A percentile compares a stretch with the other conserved stretches of the same genome.
These are phyloP conservation scores for Misgurnus mizolepis DNA, from an alignment of 2,113 vertebrate species.

Conservation along the genomic window DNA sequence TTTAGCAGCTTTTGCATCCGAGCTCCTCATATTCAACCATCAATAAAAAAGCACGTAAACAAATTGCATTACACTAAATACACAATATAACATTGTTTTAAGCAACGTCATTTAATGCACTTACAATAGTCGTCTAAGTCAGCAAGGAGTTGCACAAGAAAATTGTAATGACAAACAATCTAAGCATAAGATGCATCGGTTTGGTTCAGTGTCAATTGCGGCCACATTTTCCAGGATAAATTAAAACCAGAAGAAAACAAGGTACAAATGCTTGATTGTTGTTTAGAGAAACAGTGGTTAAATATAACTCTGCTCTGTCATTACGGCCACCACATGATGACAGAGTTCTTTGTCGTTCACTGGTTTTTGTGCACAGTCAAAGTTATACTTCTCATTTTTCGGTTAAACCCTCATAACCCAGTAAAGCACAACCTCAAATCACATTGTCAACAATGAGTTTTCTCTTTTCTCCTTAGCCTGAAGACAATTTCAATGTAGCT, in stretches of 20 bases:
- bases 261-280: slow-evolving; percentile 58
- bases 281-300: slow-evolving; percentile 64
- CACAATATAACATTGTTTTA: too few relatives aligned
- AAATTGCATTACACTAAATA: too few relatives aligned
- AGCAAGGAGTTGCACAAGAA: too few relatives aligned
- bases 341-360: slow-evolving; percentile 53
- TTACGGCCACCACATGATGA: slow-evolving; percentile 64
- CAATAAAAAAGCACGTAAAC: too few relatives aligned
- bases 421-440: slow-evolving; percentile 3
- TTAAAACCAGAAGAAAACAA: slow-evolving; percentile 51
- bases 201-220: slow-evolving; percentile 16
- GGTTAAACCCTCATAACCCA: slow-evolving; percentile 38
- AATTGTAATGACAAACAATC: background rate
- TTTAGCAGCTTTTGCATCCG: too few relatives aligned
- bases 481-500: background rate
- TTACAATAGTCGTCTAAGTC: too few relatives aligned
- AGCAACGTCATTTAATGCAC: too few relatives aligned
- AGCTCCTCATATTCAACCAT: too few relatives aligned
- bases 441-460: slow-evolving; percentile 28
- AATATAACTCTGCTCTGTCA: slow-evolving; percentile 69
- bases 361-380: slow-evolving; percentile 62
- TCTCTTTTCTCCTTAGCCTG: background rate
- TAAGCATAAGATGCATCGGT: background rate
- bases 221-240: slow-evolving; percentile 51
- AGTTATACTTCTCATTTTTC: slow-evolving; percentile 56